Conservation (phyloP, 2,888 invertebrate genomes). For the Chromoteleia sp. region DNA sequence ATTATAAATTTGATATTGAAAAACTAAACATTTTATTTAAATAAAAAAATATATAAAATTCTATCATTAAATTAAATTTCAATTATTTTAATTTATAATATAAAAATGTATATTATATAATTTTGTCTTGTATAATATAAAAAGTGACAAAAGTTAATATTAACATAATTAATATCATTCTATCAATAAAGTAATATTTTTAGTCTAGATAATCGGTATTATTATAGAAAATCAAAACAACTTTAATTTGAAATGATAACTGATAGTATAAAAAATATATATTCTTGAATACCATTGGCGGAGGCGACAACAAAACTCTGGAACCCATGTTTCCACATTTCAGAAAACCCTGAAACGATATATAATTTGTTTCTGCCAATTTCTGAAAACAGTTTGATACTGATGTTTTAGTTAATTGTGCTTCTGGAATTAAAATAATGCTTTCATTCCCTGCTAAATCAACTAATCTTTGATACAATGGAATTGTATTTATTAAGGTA, state of each 20-base stretch:
- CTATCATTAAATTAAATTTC: too few relatives aligned
- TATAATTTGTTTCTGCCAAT: constrained; percentile 90
- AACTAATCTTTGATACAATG: constrained; percentile 92
- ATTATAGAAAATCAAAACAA: too few relatives aligned
- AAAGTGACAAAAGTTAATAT: too few relatives aligned
- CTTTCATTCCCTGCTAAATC: constrained; percentile 91
- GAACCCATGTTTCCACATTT: constrained; percentile 92
- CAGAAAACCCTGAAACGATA: constrained; percentile 89
- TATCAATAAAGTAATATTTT: too few relatives aligned
- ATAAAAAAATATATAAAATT: constrained; percentile 97
- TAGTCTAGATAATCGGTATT: too few relatives aligned
- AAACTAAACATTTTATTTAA: too few relatives aligned
- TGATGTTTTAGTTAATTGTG: constrained; percentile 83
- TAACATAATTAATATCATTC: too few relatives aligned
- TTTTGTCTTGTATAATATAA: too few relatives aligned
- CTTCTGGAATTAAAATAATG: constrained; percentile 87
- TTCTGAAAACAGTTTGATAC: constrained; percentile 86
- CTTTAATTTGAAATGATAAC: too few relatives aligned
- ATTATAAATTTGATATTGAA: constrained; percentile 96
- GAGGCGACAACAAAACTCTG: constrained; percentile 90
- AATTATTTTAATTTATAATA: constrained; percentile 7
- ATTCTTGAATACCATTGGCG: constrained; percentile 87
- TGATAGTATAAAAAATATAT: neutral
- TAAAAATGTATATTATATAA: too few relatives aligned
- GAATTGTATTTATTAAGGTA: constrained; percentile 86